Base-by-base conservation (phyloP, 2,888 invertebrate species). In the Fragum whitleyi region DNA sequence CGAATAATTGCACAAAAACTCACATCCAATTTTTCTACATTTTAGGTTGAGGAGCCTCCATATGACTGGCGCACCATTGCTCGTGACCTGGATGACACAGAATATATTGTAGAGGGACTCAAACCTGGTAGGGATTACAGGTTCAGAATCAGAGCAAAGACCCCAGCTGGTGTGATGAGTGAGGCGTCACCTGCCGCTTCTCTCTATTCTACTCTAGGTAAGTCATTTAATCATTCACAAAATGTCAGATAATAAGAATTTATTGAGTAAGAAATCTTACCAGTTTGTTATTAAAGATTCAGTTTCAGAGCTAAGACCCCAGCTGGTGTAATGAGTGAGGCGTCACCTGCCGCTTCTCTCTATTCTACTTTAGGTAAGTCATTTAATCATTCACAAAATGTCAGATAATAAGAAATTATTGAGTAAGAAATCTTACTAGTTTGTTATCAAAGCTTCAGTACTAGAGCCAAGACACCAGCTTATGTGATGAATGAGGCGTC, bases 251-350 rank as follows among this genome's bases (percentile, higher is more conserved):
- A 47, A 47, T 47, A 47, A 0, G 82, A 77, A 19, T 92, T 90
- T 83, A 79, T 84, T 23, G 87, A 92, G 51, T 86, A 86, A 19
- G 86, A 84, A 42, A 77, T 88, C 26, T 79, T 74, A 65, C 86
- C 83, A 0, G 82, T 74, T 26, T 55, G 55, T 11, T 83, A 85
- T 68, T 99, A 99, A 95, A 97, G 97, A 94, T 98, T 99, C 95
- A 96, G 99, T 82, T 96, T 99, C 42, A 96, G 99, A 39, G 99
- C 99, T 2, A 98, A 98, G 94, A 99, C 99, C 94, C 97, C 97
- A 93, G 97, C 97, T 93, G 99, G 99, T 59, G 75, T 82, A 26
- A 96, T 98, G 86, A 98, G 98, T 94, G 99, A 99, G 93, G 99
- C 99, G 0, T 98, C 98, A 74, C 98, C 99, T 0, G 97, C 96